Conservation (phyloP, 2,113 vertebrate genomes). For the Canis aureus region DNA sequence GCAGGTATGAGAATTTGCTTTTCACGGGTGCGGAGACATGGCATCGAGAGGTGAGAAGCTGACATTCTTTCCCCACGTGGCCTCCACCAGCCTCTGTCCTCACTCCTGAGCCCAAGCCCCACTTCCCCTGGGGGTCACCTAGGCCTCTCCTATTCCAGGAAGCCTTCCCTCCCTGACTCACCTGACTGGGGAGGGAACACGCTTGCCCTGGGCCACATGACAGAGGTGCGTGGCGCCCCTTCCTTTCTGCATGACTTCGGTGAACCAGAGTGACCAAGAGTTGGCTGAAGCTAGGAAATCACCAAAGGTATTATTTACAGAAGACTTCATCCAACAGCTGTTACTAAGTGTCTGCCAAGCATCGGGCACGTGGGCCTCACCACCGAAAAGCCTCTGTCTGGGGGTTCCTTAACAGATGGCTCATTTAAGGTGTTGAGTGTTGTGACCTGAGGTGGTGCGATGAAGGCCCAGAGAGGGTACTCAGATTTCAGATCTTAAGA, state of each 20-base stretch:
- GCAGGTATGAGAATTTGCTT: background rate
- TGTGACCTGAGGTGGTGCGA: background rate
- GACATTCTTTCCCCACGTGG: background rate
- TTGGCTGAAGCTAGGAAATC: background rate
- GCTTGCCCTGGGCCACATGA: background rate
- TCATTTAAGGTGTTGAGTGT: background rate
- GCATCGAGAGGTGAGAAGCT: background rate
- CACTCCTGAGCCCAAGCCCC: background rate
- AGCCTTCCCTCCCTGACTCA: background rate
- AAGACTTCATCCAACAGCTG: background rate
- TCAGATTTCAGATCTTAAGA: background rate
- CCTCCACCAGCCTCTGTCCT: background rate
- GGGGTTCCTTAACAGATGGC: background rate
- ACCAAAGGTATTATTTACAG: background rate
- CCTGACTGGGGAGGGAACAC: background rate
- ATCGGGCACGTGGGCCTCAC: background rate
- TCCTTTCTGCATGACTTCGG: background rate
- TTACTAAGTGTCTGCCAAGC: background rate
- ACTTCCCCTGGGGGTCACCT: background rate
- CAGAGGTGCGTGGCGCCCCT: background rate
- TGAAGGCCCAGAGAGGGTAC: background rate
- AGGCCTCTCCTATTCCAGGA: background rate
- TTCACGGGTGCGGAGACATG: background rate
- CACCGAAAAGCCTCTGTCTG: background rate
- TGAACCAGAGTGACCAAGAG: background rate